These are phyloP conservation scores for Centropyge bicolor DNA, from an alignment of 2,797 vertebrate species.

Conservation along the genomic window DNA sequence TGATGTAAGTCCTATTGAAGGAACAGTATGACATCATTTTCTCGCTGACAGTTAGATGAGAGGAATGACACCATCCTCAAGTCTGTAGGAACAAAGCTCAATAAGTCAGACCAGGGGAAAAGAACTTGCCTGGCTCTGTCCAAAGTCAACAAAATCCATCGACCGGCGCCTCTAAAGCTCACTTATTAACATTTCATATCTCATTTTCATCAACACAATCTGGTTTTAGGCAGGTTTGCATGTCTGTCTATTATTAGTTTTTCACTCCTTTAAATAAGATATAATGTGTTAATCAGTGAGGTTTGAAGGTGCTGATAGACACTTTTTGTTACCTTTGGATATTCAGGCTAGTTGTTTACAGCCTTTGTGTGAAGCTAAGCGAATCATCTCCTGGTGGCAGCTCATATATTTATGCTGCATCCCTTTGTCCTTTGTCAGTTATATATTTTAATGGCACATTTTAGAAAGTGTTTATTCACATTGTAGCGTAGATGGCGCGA, in stretches of 20 bases:
- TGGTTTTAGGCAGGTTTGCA: too few relatives aligned
- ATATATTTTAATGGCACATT: conserved; percentile 11
- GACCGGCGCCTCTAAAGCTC: too few relatives aligned
- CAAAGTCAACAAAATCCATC: too few relatives aligned
- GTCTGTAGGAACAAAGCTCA: not conserved
- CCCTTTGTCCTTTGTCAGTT: not conserved
- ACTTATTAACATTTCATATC: too few relatives aligned
- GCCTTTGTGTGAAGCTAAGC: not conserved
- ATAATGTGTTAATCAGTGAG: too few relatives aligned
- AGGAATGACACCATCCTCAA: not conserved
- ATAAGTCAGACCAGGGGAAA: not conserved
- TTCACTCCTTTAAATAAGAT: too few relatives aligned
- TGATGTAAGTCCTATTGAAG: not conserved
- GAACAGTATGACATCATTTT: not conserved
- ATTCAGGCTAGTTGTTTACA: not conserved
- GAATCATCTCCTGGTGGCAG: not conserved
- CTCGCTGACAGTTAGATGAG: not conserved
- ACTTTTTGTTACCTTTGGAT: not conserved
- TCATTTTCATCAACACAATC: too few relatives aligned
- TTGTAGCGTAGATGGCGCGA: conserved; percentile 27
- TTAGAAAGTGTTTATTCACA: conserved; percentile 44
- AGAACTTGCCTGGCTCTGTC: not conserved
- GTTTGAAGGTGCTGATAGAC: too few relatives aligned
- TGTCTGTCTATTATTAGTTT: too few relatives aligned
- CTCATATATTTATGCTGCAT: not conserved